Percentiles rank a stretch among this genome's conserved stretches.
These are phyloP conservation scores for Acrocera orbiculus DNA, from an alignment of 2,888 invertebrate species.

Conservation along the genomic window DNA sequence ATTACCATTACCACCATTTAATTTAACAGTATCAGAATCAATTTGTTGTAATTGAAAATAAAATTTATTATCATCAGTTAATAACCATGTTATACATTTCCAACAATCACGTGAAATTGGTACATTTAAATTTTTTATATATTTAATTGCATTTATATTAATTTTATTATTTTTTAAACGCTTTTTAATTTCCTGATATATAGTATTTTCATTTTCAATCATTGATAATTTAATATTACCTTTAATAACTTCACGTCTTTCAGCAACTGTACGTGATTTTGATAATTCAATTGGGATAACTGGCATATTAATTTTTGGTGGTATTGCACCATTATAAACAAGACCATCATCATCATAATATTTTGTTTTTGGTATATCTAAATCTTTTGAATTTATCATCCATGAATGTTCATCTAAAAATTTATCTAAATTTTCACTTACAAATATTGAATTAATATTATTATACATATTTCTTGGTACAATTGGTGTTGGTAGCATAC, in stretches of 20 bases:
- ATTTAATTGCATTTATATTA: constrained; percentile 20
- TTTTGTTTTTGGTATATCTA: constrained; percentile 11
- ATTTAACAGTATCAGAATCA: constrained; percentile 19
- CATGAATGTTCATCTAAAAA: constrained; percentile 34
- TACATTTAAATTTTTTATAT: constrained; percentile 20
- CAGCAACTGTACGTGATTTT: constrained; percentile 36
- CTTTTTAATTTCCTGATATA: constrained; percentile 25
- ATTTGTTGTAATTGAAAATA: constrained; percentile 24
- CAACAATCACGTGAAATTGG: constrained; percentile 28
- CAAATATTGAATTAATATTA: constrained; percentile 25
- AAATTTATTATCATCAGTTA: constrained; percentile 24
- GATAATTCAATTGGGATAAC: constrained; percentile 23
- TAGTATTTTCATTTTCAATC: constrained; percentile 29
- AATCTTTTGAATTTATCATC: no score
- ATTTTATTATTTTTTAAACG: constrained; percentile 21
- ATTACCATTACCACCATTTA: constrained; percentile 25
- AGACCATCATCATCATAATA: constrained; percentile 21
- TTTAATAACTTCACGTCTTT: constrained; percentile 27
- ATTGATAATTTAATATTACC: constrained; percentile 26
- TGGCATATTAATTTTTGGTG: constrained; percentile 26
- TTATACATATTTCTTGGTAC: constrained; percentile 15
- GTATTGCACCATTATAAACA: constrained; percentile 20
- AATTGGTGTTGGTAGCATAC: constrained; percentile 27
- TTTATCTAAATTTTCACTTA: constrained; percentile 34
- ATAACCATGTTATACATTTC: constrained; percentile 26